phyloP scores from a whole-genome alignment of 2,113 vertebrate genomes.

The Chlamydotis undulata region DNA sequence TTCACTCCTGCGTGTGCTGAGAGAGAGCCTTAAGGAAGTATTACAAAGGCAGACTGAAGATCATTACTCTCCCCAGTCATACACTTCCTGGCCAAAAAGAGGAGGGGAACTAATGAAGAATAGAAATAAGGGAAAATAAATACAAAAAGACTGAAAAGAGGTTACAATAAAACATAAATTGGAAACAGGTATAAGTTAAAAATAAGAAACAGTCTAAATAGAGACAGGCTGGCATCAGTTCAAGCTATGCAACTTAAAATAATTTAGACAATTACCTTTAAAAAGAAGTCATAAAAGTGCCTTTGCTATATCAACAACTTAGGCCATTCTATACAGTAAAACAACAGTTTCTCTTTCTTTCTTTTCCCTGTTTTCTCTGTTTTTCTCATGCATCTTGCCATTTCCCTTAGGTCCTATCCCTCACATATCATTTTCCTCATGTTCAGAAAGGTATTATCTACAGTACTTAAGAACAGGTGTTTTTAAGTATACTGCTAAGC shows the following conservation, averaged over 20 bases:
- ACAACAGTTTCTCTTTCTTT: not conserved
- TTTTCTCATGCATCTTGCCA: not conserved
- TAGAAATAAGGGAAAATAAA: not conserved
- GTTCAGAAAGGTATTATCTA: not conserved
- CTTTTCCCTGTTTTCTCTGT: not conserved
- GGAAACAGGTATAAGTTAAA: not conserved
- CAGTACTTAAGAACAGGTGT: not conserved
- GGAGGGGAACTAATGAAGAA: not conserved
- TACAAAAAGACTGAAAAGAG: not conserved
- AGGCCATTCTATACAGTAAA: not conserved
- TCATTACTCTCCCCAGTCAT: not conserved
- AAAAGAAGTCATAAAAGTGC: not conserved
- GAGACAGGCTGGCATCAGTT: not conserved
- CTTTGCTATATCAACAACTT: not conserved
- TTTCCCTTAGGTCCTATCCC: not conserved
- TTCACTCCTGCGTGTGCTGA: not conserved
- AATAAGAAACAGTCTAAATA: not conserved
- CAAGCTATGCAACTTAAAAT: not conserved
- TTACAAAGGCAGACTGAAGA: not conserved
- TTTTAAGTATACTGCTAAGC: not conserved
- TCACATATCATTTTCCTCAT: not conserved
- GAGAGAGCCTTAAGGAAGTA: not conserved
- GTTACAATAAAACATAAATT: not conserved
- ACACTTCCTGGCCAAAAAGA: not conserved
- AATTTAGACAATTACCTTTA: conserved; percentile 1